Evolutionary conservation across 2,113 vertebrate species (phyloP), one percentile per base, ranked within the genome.

Genomic region (Butorides virescens): DNA sequence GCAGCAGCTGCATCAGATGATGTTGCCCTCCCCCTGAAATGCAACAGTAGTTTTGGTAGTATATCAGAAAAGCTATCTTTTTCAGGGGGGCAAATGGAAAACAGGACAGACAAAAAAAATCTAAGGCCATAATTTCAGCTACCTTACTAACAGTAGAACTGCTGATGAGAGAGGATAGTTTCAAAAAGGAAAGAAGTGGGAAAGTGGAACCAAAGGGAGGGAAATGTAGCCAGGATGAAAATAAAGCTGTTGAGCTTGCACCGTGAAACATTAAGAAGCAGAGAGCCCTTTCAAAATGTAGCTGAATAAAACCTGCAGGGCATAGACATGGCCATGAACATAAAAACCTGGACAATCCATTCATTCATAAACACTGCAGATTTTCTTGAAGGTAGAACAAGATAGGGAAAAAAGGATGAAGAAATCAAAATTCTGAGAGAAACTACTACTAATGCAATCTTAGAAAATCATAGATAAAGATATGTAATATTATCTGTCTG

Each of bases 1-100:
- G 77, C 87, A 95, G 67, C 96, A 96, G 95, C 96, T 97, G 95
- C 91, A 90, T 83, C 77, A 74, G 81, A 90, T 63, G 67, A 78
- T 88, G 59, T 68, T 91, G 62, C 10, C 74, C 53, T 80, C 58
- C 61, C 87, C 61, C 46, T 95, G 89, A 88, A 87, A 67, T 0
- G 55, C 46, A 78, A 58, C 86, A 62, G 61, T 61, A 84, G 62
- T 70, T 95, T 75, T 72, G 18, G 56, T 77, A 62, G n/a, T 62
- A 22, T 39, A 76, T 39, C 32, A 86, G 74, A 73, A 91, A 90
- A 85, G 5, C 7, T 59, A 2, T 53, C 17, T 62, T 70, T 92
- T 75, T 26, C n/a, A 65, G 37, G 82, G 34, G 27, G 32, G 18
- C 22, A 91, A 81, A 56, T 61, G n/a, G 19, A 66, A 73, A 74